Percentiles rank a stretch among this genome's conserved stretches.
Conservation (phyloP, 2,797 vertebrate species). For the Myotis myotis region DNA sequence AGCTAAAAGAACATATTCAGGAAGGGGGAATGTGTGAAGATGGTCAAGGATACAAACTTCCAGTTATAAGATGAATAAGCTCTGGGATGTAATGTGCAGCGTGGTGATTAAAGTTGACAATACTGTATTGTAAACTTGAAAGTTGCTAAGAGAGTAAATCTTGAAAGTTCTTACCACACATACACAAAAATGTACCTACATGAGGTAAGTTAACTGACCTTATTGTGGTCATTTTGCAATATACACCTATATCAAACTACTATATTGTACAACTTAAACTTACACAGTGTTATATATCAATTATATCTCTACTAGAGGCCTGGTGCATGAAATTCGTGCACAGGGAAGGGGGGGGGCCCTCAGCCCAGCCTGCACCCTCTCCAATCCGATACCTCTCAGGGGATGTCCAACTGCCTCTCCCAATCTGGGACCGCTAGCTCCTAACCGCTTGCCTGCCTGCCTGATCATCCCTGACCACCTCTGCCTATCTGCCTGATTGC, state of each 20-base stretch:
- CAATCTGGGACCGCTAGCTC: too few species aligned
- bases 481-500: too few species aligned
- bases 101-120: neutral
- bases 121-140: neutral
- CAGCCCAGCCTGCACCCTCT: too few species aligned
- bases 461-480: too few species aligned
- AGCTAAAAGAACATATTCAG: neutral
- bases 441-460: too few species aligned
- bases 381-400: too few species aligned
- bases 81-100: neutral
- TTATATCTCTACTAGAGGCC: neutral
- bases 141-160: neutral
- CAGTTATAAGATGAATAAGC: neutral
- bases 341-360: too few species aligned
- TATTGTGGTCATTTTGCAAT: neutral
- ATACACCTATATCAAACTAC: neutral
- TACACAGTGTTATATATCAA: neutral
- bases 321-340: too few species aligned
- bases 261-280: neutral
- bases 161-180: neutral
- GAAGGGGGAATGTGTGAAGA: neutral
- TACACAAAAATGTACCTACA: neutral
- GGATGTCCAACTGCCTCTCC: too few species aligned
- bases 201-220: neutral
- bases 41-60: neutral